Evolutionary conservation across 2,113 vertebrate genomes (phyloP).

Genomic region (Parus major): DNA sequence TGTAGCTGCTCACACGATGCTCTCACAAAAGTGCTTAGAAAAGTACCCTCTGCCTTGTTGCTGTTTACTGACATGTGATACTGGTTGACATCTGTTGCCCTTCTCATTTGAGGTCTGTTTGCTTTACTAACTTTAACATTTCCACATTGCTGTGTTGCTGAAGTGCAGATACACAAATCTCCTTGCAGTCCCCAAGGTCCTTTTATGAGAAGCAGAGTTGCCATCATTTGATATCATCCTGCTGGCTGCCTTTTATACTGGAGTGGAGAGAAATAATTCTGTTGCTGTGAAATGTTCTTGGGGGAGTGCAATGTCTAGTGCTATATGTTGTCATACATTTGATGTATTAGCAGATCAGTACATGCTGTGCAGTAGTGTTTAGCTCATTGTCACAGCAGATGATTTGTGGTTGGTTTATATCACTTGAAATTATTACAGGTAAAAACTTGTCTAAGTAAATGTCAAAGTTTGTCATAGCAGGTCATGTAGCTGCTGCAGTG

Average conservation of each 20-base stretch:
- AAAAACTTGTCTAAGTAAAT: slow-evolving; percentile 50
- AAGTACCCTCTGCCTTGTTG: slow-evolving; percentile 54
- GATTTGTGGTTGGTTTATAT: slow-evolving; percentile 35
- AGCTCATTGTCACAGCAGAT: slow-evolving; percentile 8
- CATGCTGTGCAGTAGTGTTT: slow-evolving; percentile 29
- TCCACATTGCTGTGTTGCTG: slow-evolving; percentile 57
- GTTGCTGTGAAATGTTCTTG: slow-evolving; percentile 2
- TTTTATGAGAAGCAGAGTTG: slow-evolving; percentile 45
- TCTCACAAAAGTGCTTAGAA: slow-evolving; percentile 60
- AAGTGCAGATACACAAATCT: slow-evolving; percentile 57
- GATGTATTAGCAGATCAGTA: slow-evolving; percentile 41
- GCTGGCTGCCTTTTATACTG: background rate
- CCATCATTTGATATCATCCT: slow-evolving; percentile 42
- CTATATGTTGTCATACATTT: slow-evolving; percentile 34
- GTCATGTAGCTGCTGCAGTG: slow-evolving; percentile 1
- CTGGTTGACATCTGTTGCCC: slow-evolving; percentile 74
- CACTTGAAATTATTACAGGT: slow-evolving; percentile 60
- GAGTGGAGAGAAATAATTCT: background rate
- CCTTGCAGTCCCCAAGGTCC: slow-evolving; percentile 42
- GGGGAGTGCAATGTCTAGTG: background rate
- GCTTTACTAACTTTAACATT: slow-evolving; percentile 70
- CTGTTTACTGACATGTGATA: slow-evolving; percentile 74
- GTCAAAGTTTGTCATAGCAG: slow-evolving; percentile 33
- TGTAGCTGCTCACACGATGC: background rate
- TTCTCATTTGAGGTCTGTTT: slow-evolving; percentile 67